Evolutionary conservation across 2,797 vertebrate species (phyloP), one percentile per base, ranked within the genome.

Genomic region (Pangasius mekongensis): DNA sequence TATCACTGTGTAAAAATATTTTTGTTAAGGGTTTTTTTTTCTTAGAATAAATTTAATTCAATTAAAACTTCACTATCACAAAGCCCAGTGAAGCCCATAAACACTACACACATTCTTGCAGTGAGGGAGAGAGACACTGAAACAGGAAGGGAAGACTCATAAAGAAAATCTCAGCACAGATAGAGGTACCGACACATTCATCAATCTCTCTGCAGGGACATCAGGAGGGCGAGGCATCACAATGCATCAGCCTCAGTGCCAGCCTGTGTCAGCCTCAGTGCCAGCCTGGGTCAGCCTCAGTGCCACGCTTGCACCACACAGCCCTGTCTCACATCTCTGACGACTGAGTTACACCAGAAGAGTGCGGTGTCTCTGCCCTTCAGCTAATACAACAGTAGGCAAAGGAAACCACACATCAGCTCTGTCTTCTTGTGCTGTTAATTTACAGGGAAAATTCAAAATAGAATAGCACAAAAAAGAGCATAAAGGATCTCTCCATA

Each of bases 151-250:
- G 33, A 69, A 69, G 30, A 69, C 30, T 18, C 33, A 33, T 5
- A 36, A 36, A 5, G 27, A n/a, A n/a, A 64, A 64, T 64, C 24
- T n/a, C 27, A 64, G 62, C 27, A n/a, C 62, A 60, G 49, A 52
- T 11, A 58, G 18, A 20, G 56, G 0, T 58, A 58, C 18, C 18
- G 22, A 62, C 24, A 62, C 60, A n/a, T 62, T 62, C 24, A 66
- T 30, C 62, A 66, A 5, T 67, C 64, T 33, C 64, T 67, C n/a
- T 33, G n/a, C 16, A 16, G 22, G 62, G 83, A 67, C 74, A 43
- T 88, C 73, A 88, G 81, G 54, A 85, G 78, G 43, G 36, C 58
- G 49, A 77, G 83, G 60, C 77, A 27, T 49, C 33, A 74, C 86
- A 58, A 69, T 73, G 39, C 52, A 39, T n/a, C 33, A 49, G 49